Base-by-base conservation (phyloP, 2,113 vertebrate species). In the Clarias macrocephalus region DNA sequence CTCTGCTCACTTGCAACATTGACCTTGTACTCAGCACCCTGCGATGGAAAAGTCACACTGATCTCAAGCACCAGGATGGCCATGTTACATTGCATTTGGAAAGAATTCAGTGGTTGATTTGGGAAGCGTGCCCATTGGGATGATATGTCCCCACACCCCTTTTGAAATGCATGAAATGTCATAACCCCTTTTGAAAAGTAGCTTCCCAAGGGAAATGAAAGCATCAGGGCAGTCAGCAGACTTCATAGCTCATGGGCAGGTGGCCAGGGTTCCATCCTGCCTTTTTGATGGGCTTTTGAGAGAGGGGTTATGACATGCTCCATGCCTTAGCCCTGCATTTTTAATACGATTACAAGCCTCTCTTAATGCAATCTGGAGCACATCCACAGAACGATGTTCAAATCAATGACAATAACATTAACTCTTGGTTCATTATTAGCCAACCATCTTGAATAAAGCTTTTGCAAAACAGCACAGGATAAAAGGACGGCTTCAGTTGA, bases 331-430 rank as follows among this genome's bases (percentile, higher is more conserved):
- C 89, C 85, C 82, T 85, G 73, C 90, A 92, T 91, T 92, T 90
- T 91, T 93, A 93, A 95, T 93, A 88, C 87, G 88, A 94, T 95
- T 94, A 93, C 91, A 92, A 33, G 66, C 86, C 80, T 87, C 83
- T 92, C 93, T 93, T 94, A 95, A 94, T 94, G 91, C 91, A 93
- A 94, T 92, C 91, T 89, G 86, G 85, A 91, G 91, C 91, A 93
- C 91, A 93, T 92, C 92, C 90, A 90, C 91, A 90, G 88, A 88
- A 87, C 93, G 92, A 93, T 91, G 91, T 88, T 88, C 88, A 84
- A 94, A 94, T 95, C 94, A 94, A 92, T 94, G 92, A 77, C 91
- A 94, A 94, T 94, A 92, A 92, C 92, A 92, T 84, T 65, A 85
- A 83, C 72, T 82, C 66, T 70, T 86, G 88, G 76, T 77, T 90